phyloP scores from a whole-genome alignment of 1,140 invertebrate species.

The Orius insidiosus region DNA sequence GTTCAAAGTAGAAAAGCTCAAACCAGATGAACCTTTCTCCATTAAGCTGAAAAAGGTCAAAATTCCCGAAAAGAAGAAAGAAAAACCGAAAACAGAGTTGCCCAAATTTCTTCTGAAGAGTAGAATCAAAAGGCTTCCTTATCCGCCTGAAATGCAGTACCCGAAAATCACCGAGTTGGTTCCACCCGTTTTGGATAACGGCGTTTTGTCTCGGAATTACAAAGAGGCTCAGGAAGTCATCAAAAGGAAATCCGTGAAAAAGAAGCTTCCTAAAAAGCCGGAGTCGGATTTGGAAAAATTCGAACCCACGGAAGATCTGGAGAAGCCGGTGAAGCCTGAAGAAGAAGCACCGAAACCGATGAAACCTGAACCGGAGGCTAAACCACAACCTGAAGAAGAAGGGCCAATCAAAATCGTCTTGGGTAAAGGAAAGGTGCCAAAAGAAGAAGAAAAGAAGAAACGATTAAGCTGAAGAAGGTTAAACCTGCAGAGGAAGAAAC shows the following conservation, averaged over 20 bases:
- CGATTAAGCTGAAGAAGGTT: conserved; percentile 14
- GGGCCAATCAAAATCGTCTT: conserved; percentile 11
- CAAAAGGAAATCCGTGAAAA: conserved; percentile 21
- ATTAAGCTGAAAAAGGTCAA: conserved; percentile 45
- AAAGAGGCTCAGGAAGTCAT: conserved; percentile 24
- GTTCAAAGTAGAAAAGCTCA: conserved; percentile 18
- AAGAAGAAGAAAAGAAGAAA: conserved; percentile 15
- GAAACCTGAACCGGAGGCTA: conserved; percentile 6
- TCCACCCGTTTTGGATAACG: conserved; percentile 20
- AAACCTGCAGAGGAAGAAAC: conserved; percentile 13
- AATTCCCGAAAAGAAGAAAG: conserved; percentile 30
- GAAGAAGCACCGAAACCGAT: conserved; percentile 25
- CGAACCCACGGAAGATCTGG: conserved; percentile 23
- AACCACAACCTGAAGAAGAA: conserved; percentile 21
- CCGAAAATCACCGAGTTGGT: conserved; percentile 19
- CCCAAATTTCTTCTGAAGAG: conserved; percentile 48
- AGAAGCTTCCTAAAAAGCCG: conserved; percentile 27
- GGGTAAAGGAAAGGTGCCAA: conserved; percentile 16
- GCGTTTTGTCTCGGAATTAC: conserved; percentile 24
- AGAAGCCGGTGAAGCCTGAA: conserved; percentile 33
- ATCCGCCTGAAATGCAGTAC: conserved; percentile 20
- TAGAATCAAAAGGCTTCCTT: conserved; percentile 33
- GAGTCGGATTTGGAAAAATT: conserved; percentile 19
- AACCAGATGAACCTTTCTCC: conserved; percentile 29
- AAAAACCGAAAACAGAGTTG: conserved; percentile 26